Base-by-base conservation (phyloP, 2,797 vertebrate genomes). In the Pseudochromis fuscus region DNA sequence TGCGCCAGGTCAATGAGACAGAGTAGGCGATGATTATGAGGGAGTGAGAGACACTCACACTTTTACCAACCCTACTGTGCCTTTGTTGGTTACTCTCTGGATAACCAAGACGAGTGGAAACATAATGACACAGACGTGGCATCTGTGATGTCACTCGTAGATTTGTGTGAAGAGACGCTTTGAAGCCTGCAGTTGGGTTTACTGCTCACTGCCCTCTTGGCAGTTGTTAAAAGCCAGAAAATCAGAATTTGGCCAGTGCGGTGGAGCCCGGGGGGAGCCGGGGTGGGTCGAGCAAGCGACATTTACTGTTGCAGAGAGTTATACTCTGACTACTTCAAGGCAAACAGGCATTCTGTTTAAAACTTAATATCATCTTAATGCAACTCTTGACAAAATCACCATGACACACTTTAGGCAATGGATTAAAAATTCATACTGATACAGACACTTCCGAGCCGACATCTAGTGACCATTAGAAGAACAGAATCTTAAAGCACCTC, bases 1-100 rank as follows among this genome's bases (percentile, higher is more conserved):
- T 62, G 49, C 61, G 75, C 60, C 53, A 62, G 84, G 81, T 86
- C 85, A 84, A 78, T 83, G 81, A 86, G 69, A 84, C 11, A 13
- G 76, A 86, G 79, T 58, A 61, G 67, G 78, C 21, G 24, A 79
- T 84, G 72, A 88, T 88, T 83, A 76, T 82, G 38, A 82, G 57
- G 25, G 60, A 73, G 30, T 63, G 35, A 44, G 10, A 67, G n/a
- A 67, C 55, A 52, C 46, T 68, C 24, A 67, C 48, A 46, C 59
- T 4, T 61, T 18, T 58, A 49, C 24, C 28, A 67, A 9, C 21
- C 38, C 31, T 40, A 59, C 21, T 2, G 16, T 23, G 63, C 37
- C 12, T 72, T 53, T 67, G 55, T 56, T 63, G 33, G 42, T 72
- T 37, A 58, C 27, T 18, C 44, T 52, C 23, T 30, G 23, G 68